Evolutionary conservation across 2,888 invertebrate genomes (phyloP).

Genomic region (Thera obeliscata): DNA sequence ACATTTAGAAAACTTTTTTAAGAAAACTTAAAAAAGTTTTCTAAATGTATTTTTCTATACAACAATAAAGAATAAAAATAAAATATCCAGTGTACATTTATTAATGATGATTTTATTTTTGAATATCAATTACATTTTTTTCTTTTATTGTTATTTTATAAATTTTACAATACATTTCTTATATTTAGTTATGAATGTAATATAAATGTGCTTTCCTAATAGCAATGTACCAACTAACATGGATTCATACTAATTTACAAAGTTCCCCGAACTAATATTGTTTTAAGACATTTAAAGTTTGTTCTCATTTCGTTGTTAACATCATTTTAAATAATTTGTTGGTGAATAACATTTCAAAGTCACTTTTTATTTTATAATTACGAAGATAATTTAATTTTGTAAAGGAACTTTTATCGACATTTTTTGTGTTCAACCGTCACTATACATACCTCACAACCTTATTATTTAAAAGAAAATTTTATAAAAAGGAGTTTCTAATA

Average conservation of each 20-base stretch:
- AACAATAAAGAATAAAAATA: slow-evolving; percentile 37
- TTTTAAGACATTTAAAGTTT: slow-evolving; percentile 13
- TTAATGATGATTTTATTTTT: slow-evolving; percentile 75
- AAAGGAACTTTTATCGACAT: slow-evolving; percentile 63
- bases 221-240: slow-evolving; percentile 43
- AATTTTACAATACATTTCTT: slow-evolving; percentile 67
- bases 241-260: slow-evolving; percentile 27
- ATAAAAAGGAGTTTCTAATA: slow-evolving; percentile 56
- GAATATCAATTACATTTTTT: slow-evolving; percentile 78
- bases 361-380: slow-evolving; percentile 52
- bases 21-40: no score
- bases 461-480: slow-evolving; percentile 53
- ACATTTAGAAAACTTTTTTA: no score
- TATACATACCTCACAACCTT: slow-evolving; percentile 77
- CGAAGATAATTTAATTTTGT: slow-evolving; percentile 40
- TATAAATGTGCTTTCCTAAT: slow-evolving; percentile 61
- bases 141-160: slow-evolving; percentile 72
- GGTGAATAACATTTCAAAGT: slow-evolving; percentile 76
- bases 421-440: slow-evolving; percentile 55
- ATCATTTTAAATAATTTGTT: slow-evolving; percentile 40
- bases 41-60: no score
- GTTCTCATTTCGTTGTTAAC: slow-evolving; percentile 40
- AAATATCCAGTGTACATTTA: slow-evolving; percentile 67
- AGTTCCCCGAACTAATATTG: slow-evolving; percentile 1
- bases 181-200: slow-evolving; percentile 55